Evolutionary conservation across 2,113 vertebrate species (phyloP).

Genomic region (Murina feae): DNA sequence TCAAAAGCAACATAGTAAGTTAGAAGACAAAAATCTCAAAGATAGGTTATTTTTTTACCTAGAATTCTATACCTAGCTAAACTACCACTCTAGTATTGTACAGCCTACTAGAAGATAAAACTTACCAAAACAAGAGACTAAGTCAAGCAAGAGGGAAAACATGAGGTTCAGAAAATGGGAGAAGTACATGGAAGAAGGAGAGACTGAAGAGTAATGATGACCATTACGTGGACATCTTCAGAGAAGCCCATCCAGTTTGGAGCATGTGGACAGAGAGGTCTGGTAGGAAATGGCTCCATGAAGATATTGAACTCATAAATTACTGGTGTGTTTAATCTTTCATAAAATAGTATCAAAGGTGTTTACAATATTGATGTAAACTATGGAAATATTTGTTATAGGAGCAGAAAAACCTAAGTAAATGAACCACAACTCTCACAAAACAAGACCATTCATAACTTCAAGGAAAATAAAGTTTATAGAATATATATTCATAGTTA

Average conservation of each 20-base stretch:
- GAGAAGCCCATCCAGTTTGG: background rate
- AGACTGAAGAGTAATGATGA: accelerated
- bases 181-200: background rate
- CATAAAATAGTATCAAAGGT: background rate
- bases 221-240: accelerated
- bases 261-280: background rate
- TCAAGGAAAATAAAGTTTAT: background rate
- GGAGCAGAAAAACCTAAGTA: background rate
- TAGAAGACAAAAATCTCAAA: background rate
- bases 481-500: background rate
- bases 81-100: background rate
- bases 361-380: background rate
- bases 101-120: background rate
- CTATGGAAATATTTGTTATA: background rate
- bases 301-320: background rate
- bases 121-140: background rate
- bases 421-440: background rate
- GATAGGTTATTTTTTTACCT: background rate
- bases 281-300: too few species aligned
- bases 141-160: background rate
- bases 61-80: background rate
- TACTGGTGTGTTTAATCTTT: background rate
- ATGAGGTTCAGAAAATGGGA: background rate
- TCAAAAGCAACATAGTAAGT: background rate
- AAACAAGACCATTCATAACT: background rate